Base-by-base conservation (phyloP, 2,113 vertebrate species). In the Falco punctatus region DNA sequence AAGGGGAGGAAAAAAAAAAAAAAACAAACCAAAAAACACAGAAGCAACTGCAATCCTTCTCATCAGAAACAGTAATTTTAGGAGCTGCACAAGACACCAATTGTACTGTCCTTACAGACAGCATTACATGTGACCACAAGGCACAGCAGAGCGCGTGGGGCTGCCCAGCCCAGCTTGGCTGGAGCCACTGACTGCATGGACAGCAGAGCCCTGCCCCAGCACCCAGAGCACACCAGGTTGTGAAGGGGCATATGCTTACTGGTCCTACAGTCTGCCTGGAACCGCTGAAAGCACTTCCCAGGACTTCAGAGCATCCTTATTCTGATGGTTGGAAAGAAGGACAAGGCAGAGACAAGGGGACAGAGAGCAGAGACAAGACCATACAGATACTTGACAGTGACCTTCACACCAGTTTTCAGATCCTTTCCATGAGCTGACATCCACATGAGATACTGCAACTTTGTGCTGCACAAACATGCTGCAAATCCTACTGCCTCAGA, bases 91-190 rank as follows among this genome's bases (percentile, higher is more conserved):
- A 46, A 27, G 46, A 35, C 40, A 65, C 24, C 44, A 27, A 65
- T 65, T 3, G 2, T 12, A 3, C 20, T 4, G 18, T 28, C 52
- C 22, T 30, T 46, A 26, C 4, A 9, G 73, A 24, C 30, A 26
- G 30, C 0, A 4, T 23, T 23, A 18, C 12, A 13, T 0, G 2
- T 0, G 3, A 30, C 57, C 18, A 1, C 44, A 38, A 82, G 13
- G n/a, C 51, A 64, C 15, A 42, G 42, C 3, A 1, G 11, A 28
- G 9, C 0, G 21, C 0, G 2, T 19, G 70, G 33, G 24, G 52
- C 12, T 65, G 55, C 38, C 9, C n/a, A 77, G 27, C 18, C 27
- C 2, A 1, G 26, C 24, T 19, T n/a, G 61, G 62, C 27, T 75
- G 69, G 19, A 65, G 33, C 20, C 51, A n/a, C 19, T 2, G 20